phyloP scores from a whole-genome alignment of 2,113 vertebrate genomes.

The Montifringilla adamsi region DNA sequence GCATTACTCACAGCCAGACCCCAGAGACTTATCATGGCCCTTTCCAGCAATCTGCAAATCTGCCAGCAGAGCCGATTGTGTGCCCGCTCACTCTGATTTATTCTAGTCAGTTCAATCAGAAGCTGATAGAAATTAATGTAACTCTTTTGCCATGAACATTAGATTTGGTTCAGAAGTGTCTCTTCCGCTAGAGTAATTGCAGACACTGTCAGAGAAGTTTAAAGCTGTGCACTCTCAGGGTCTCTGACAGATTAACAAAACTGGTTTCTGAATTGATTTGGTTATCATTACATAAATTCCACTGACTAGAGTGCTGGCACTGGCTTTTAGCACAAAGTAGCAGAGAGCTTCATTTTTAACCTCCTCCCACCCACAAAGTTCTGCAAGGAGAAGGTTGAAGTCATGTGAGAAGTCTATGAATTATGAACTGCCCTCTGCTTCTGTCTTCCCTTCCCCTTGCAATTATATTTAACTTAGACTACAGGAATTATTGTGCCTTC shows the following conservation, averaged over 20 bases:
- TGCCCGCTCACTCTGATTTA: slow-evolving; percentile 36
- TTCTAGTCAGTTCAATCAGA: slow-evolving; percentile 40
- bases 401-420: not conserved
- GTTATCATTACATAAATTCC: slow-evolving; percentile 45
- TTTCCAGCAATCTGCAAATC: slow-evolving; percentile 41
- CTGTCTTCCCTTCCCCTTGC: not conserved
- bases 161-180: slow-evolving; percentile 44
- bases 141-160: slow-evolving; percentile 4
- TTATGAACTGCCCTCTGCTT: slow-evolving; percentile 34
- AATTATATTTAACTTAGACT: slow-evolving; percentile 27
- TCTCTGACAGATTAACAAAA: slow-evolving; percentile 41
- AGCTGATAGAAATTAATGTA: slow-evolving; percentile 54
- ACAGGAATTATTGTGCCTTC: slow-evolving; percentile 6
- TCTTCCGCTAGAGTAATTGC: slow-evolving; percentile 48
- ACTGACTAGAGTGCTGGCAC: not conserved
- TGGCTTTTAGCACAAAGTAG: not conserved
- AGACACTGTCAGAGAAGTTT: slow-evolving; percentile 16
- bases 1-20: slow-evolving; percentile 28
- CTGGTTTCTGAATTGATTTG: slow-evolving; percentile 40
- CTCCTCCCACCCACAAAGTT: slow-evolving; percentile 15
- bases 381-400: slow-evolving; percentile 1
- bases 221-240: not conserved
- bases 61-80: slow-evolving; percentile 44
- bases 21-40: not conserved
- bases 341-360: slow-evolving; percentile 18